Evolutionary conservation across 1,140 invertebrate species (phyloP).

Genomic region (Frieseomelitta varia): DNA sequence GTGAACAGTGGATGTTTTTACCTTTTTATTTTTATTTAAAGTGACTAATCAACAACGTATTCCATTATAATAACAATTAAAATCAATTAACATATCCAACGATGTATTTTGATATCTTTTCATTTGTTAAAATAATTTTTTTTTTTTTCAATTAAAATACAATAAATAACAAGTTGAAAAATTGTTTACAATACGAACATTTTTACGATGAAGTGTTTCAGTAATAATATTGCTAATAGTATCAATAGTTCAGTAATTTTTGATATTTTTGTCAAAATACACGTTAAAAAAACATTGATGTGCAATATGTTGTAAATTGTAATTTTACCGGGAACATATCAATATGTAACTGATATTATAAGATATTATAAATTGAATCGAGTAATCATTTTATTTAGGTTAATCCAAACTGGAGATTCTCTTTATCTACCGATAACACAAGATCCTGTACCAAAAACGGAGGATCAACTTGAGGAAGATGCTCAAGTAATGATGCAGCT

Average conservation of each 20-base stretch:
- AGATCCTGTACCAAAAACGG: conserved; percentile 97
- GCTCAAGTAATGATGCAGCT: conserved; percentile 93
- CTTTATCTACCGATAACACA: conserved; percentile 96
- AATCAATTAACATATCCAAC: too few species aligned
- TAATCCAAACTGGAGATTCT: conserved; percentile 87
- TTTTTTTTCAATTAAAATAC: neutral
- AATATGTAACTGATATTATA: too few species aligned
- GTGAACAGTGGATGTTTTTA: too few species aligned
- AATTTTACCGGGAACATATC: neutral
- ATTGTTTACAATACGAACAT: neutral
- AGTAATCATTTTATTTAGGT: conserved; percentile 46
- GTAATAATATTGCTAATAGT: too few species aligned
- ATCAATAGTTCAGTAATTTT: too few species aligned
- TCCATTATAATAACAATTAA: neutral
- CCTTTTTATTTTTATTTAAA: too few species aligned
- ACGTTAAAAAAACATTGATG: too few species aligned
- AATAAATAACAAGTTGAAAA: too few species aligned
- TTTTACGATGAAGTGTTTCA: neutral
- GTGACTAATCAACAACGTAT: neutral
- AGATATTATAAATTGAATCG: neutral
- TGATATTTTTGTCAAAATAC: too few species aligned
- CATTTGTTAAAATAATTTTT: too few species aligned
- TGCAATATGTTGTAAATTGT: neutral
- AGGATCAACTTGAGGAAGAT: conserved; percentile 97
- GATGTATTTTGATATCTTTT: too few species aligned